Base-by-base conservation (phyloP, 1,140 invertebrate genomes). In the Pogonognathellus flavescens region DNA sequence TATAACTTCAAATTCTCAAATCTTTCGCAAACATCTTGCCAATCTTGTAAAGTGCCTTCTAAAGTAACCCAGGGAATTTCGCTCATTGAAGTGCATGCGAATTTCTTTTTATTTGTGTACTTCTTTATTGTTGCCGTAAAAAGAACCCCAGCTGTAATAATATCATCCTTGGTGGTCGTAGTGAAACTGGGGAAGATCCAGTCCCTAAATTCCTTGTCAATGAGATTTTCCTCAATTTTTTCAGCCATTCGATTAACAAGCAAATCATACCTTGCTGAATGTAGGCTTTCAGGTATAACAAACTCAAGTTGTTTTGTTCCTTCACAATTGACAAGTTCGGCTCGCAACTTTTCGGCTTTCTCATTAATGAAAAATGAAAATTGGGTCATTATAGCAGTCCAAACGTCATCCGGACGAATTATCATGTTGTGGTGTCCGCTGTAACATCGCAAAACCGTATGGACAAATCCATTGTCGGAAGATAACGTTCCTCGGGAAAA, bases 131-230 rank as follows among this genome's bases (percentile, higher is more conserved):
- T 31, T 22, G 85, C 81, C 85, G 84, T 86, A 55, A 83, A 84
- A 18, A 83, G 31, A 41, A 86, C 82, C 7, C 85, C 85, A 55
- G 18, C 49, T 18, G 82, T 53, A n/a, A 86, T 72, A 18, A 50
- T 13, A 16, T 86, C 85, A 22, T 86, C 55, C 52, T 80, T 60
- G 20, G 81, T 83, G n/a, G 85, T 86, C 9, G 81, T 86, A 3
- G 85, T 22, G 62, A 86, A 86, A 57, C 80, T 86, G 7, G 85
- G 85, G 11, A 86, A 22, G 20, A 86, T 84, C 85, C 85, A 86
- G 13, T 80, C 82, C 50, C 52, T 57, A 25, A 86, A 62, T n/a
- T 83, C 70, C 9, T 18, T 14, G 80, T 86, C 82, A 13, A 84
- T 31, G 18, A 83, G 25, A 80, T 86, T 86, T 10, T 59, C 14